Conservation (phyloP, 2,113 vertebrate species). For the Cynocephalus volans region DNA sequence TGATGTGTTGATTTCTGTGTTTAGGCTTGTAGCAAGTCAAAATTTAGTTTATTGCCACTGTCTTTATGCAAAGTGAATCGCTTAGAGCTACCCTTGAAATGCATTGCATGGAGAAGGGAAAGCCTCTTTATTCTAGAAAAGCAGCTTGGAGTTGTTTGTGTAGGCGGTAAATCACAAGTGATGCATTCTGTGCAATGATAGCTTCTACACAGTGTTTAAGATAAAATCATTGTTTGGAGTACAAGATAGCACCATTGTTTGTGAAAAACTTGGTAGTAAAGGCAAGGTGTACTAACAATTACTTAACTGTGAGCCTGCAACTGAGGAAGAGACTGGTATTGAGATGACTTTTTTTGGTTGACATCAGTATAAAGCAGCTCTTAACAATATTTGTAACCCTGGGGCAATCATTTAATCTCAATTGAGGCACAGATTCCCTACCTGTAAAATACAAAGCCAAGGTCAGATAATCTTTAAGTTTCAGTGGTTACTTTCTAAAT, state of each 20-base stretch:
- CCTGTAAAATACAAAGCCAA: neutral
- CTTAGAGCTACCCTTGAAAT: conserved; percentile 39
- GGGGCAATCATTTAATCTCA: neutral
- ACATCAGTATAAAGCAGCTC: neutral
- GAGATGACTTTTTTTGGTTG: neutral
- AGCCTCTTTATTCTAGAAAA: neutral
- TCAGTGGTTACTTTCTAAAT: neutral
- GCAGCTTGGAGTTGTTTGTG: neutral
- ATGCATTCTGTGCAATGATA: neutral
- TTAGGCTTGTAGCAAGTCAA: neutral
- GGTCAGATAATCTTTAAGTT: neutral
- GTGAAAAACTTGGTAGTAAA: neutral
- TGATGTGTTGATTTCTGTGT: conserved; percentile 15
- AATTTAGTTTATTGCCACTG: neutral
- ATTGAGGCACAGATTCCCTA: neutral
- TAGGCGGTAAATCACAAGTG: neutral
- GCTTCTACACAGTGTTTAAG: neutral
- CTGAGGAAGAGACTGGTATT: neutral
- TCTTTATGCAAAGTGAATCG: conserved; percentile 53
- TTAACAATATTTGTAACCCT: neutral
- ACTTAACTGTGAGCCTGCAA: neutral
- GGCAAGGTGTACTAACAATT: neutral
- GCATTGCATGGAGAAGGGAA: neutral
- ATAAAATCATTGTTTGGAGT: neutral
- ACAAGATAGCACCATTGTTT: neutral